A percentile compares a stretch with the other conserved stretches of the same genome.
phyloP scores from a whole-genome alignment of 2,113 vertebrate species.

The Tamias sibiricus region DNA sequence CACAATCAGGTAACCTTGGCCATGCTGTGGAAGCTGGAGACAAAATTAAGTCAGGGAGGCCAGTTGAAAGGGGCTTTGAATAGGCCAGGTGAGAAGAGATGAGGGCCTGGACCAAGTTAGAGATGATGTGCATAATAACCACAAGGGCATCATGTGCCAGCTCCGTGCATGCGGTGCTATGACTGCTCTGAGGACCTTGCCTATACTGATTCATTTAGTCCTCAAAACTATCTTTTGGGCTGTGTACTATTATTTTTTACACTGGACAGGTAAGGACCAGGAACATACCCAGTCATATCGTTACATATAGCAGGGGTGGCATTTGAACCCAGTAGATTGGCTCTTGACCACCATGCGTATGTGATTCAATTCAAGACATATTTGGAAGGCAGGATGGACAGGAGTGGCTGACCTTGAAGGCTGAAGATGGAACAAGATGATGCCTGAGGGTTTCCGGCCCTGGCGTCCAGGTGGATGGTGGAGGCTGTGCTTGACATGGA shows the following conservation, averaged over 20 bases:
- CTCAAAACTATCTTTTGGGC: not conserved
- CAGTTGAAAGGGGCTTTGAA: not conserved
- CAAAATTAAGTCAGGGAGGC: not conserved
- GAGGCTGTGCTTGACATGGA: not conserved
- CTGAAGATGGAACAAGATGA: not conserved
- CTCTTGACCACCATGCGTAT: not conserved
- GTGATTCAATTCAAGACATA: not conserved
- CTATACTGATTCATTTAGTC: not conserved
- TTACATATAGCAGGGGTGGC: not conserved
- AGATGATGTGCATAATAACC: not conserved
- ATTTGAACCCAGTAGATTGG: not conserved
- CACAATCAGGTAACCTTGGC: not conserved
- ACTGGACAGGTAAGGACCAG: not conserved
- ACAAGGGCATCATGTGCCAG: fast-evolving
- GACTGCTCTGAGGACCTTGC: not conserved
- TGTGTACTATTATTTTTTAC: not conserved
- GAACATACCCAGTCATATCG: not conserved
- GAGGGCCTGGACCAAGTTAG: not conserved
- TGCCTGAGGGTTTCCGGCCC: not conserved
- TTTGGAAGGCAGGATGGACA: not conserved
- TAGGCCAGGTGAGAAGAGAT: too few species aligned
- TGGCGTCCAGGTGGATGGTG: not conserved
- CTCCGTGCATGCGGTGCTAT: fast-evolving
- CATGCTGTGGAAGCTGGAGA: not conserved
- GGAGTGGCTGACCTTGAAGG: not conserved